phyloP scores from a whole-genome alignment of 2,888 invertebrate genomes.

The Agriopis marginaria region DNA sequence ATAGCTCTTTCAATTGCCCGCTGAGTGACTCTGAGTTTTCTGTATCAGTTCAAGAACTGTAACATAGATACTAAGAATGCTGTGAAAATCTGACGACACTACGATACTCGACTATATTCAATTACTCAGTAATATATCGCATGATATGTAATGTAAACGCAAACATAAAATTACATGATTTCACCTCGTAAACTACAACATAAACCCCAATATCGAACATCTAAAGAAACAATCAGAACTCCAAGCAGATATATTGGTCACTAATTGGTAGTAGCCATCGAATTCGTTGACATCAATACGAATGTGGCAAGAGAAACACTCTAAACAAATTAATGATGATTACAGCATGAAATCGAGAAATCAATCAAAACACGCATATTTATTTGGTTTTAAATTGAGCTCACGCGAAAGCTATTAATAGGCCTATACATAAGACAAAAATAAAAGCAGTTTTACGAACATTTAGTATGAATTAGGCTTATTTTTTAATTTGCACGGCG shows the following conservation, averaged over 20 bases:
- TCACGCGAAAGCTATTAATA: constrained; percentile 22
- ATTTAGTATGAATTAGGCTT: constrained; percentile 3
- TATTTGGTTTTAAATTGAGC: constrained; percentile 16
- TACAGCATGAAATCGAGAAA: constrained; percentile 26
- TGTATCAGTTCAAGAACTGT: neutral
- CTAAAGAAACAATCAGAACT: neutral
- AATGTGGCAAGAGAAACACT: constrained; percentile 28
- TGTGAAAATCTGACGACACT: no score
- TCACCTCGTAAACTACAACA: neutral
- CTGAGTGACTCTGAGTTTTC: no score
- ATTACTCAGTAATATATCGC: neutral
- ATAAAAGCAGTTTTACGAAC: neutral
- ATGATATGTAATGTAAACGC: neutral
- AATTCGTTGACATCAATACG: constrained; percentile 26
- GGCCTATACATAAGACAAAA: neutral
- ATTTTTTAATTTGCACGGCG: neutral
- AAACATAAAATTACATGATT: neutral
- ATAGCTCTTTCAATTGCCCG: no score
- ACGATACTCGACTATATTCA: neutral
- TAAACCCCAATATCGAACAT: neutral
- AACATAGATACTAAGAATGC: neutral
- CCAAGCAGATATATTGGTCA: neutral
- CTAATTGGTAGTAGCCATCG: constrained; percentile 18
- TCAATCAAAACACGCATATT: constrained; percentile 27
- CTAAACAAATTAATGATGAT: constrained; percentile 17